These are phyloP conservation scores for Aphelinus certus DNA, from an alignment of 1,140 invertebrate genomes.

Conservation along the genomic window DNA sequence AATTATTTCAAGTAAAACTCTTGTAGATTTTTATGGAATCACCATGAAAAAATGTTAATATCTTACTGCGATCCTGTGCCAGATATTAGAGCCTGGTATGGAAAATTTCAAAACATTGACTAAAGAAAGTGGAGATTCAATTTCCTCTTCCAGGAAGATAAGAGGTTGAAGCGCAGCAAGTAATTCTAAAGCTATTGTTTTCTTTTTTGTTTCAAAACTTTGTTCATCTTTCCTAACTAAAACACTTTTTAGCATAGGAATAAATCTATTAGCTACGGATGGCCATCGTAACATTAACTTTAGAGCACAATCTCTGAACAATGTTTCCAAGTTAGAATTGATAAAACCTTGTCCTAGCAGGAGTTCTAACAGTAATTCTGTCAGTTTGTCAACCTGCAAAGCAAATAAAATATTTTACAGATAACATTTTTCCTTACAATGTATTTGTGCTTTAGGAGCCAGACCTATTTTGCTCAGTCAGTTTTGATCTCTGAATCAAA, in stretches of 20 bases:
- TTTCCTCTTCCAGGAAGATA: slow-evolving; percentile 53
- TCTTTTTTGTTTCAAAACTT: slow-evolving; percentile 53
- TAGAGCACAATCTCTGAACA: slow-evolving; percentile 61
- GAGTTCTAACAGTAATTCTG: slow-evolving; percentile 60
- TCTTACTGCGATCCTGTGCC: slow-evolving; percentile 60
- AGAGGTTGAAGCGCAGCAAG: slow-evolving; percentile 59
- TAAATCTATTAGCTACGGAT: slow-evolving; percentile 59
- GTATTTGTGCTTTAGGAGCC: too few relatives aligned
- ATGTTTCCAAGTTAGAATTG: slow-evolving; percentile 58
- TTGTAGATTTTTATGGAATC: too few relatives aligned
- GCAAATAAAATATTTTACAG: slow-evolving; percentile 1
- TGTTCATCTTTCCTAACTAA: slow-evolving; percentile 52
- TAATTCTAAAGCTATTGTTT: slow-evolving; percentile 57
- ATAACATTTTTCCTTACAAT: too few relatives aligned
- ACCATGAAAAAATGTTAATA: neutral
- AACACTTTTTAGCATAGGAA: slow-evolving; percentile 56
- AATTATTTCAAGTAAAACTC: slow-evolving; percentile 1
- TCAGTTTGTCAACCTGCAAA: slow-evolving; percentile 61
- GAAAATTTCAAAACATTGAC: slow-evolving; percentile 54
- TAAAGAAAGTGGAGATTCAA: slow-evolving; percentile 50
- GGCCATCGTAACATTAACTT: slow-evolving; percentile 65
- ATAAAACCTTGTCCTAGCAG: slow-evolving; percentile 61
- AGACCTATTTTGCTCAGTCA: neutral
- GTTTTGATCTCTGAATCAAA: neutral
- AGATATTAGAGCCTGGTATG: slow-evolving; percentile 54